phyloP scores from a whole-genome alignment of 1,140 invertebrate species.

The roundworm (Caenorhabditis elegans) region WBcel235 BX284602.5:10064001-10064500 shows the following conservation, averaged over 20 bases:
- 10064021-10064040: too few relatives aligned
- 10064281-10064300: background rate
- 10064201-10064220: background rate
- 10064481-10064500: background rate
- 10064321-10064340: background rate
- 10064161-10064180: background rate
- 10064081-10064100: too few relatives aligned
- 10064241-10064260: too few relatives aligned
- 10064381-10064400: background rate
- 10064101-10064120: too few relatives aligned
- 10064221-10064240: background rate
- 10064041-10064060: too few relatives aligned
- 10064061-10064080: too few relatives aligned
- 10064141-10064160: background rate
- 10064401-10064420: slow-evolving; percentile 6
- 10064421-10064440: background rate
- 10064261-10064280: background rate
- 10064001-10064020: too few relatives aligned
- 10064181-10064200: background rate
- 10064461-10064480: background rate
- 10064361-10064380: background rate
- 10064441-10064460: background rate
- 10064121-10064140: too few relatives aligned
- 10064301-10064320: background rate
- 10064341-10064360: background rate